phyloP scores from a whole-genome alignment of 2,888 invertebrate genomes.

The Tricholauxania praeusta region DNA sequence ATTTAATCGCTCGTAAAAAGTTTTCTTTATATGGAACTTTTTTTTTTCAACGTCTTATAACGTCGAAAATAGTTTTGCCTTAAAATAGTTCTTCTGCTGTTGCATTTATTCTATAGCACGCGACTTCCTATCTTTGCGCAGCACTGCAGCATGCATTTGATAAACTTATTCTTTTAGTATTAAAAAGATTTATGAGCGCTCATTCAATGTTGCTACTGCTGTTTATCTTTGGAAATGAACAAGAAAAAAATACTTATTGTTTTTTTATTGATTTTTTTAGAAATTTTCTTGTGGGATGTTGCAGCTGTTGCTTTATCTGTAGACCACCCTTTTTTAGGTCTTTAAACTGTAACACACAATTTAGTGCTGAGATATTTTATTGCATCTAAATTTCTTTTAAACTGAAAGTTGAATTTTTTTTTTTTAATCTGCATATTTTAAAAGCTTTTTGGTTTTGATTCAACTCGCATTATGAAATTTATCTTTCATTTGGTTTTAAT shows the following conservation, averaged over 20 bases:
- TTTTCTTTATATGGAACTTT: not conserved
- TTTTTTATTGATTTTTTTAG: slow-evolving; percentile 10
- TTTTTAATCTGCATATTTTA: too few relatives aligned
- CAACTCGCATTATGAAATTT: too few relatives aligned
- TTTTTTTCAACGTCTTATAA: not conserved
- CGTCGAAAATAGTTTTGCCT: slow-evolving; percentile 1
- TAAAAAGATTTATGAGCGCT: slow-evolving; percentile 12
- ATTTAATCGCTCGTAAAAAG: slow-evolving; percentile 20
- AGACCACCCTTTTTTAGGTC: too few relatives aligned
- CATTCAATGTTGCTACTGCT: not conserved
- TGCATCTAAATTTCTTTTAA: too few relatives aligned
- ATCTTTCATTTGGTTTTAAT: too few relatives aligned
- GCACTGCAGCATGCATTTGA: not conserved
- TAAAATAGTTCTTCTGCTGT: slow-evolving; percentile 2
- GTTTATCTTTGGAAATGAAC: not conserved
- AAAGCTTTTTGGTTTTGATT: too few relatives aligned
- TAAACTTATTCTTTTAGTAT: not conserved
- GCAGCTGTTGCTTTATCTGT: slow-evolving; percentile 5
- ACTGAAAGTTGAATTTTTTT: too few relatives aligned
- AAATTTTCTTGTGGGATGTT: not conserved
- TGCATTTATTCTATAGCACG: not conserved
- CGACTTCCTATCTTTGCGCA: not conserved
- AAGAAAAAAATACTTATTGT: not conserved
- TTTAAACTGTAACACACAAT: too few relatives aligned
- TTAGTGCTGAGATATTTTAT: too few relatives aligned